These are phyloP conservation scores for Catharus minimus DNA, from an alignment of 2,113 vertebrate species.

Conservation along the genomic window DNA sequence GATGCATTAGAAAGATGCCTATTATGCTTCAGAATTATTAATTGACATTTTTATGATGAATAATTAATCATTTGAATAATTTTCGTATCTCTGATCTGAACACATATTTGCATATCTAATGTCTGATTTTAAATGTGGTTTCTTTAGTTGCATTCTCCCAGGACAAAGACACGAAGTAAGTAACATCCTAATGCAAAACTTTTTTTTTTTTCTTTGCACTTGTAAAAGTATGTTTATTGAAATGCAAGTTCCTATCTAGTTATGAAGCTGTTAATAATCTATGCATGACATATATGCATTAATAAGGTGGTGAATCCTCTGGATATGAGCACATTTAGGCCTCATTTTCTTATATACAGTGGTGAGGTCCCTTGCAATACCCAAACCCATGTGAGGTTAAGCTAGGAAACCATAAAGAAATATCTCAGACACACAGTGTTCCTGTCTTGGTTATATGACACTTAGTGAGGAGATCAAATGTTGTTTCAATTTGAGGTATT, in stretches of 20 bases:
- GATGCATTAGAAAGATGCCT: slow-evolving; percentile 82
- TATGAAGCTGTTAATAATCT: slow-evolving; percentile 65
- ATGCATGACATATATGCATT: slow-evolving; percentile 44
- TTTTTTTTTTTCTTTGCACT: slow-evolving; percentile 56
- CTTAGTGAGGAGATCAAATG: not conserved
- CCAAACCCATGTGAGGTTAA: not conserved
- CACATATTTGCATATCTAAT: slow-evolving; percentile 97
- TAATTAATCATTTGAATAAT: slow-evolving; percentile 99
- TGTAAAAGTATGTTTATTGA: slow-evolving; percentile 64
- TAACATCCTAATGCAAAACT: slow-evolving; percentile 76
- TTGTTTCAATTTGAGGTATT: not conserved
- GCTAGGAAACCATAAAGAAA: slow-evolving; percentile 30
- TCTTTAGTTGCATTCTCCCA: slow-evolving; percentile 83
- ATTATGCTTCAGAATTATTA: slow-evolving; percentile 93
- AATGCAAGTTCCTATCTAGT: slow-evolving; percentile 41
- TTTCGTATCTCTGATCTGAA: slow-evolving; percentile 94
- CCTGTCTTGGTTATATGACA: slow-evolving; percentile 10
- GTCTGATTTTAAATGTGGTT: slow-evolving; percentile 83
- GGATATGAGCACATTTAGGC: not conserved
- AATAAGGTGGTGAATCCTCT: not conserved
- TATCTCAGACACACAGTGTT: not conserved
- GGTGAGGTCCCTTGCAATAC: not conserved
- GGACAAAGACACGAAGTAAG: slow-evolving; percentile 81
- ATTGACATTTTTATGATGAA: slow-evolving; percentile 95
- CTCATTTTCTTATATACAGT: not conserved